These are phyloP conservation scores for Aurelia aurita complex sp. Pacific DNA, from an alignment of 30 jellyfish, hydroid and myxozoan genomes.

Conservation along the genomic window DNA sequence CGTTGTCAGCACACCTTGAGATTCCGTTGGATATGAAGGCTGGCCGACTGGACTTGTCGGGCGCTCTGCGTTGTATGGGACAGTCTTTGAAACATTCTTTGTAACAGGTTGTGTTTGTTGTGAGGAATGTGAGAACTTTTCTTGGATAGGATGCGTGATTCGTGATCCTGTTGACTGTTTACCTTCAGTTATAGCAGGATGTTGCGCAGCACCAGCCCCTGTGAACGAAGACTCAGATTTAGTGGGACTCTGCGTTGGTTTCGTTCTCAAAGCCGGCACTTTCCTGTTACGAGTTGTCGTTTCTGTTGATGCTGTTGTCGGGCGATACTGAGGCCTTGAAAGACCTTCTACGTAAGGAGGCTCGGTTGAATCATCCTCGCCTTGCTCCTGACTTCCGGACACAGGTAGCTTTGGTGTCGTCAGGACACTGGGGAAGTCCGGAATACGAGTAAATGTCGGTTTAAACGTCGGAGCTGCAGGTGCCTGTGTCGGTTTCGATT, in stretches of 20 bases:
- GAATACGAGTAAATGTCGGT: slow-evolving; percentile 62
- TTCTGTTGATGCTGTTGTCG: slow-evolving; percentile 52
- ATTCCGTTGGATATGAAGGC: background rate
- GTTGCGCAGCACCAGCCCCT: background rate
- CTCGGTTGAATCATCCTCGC: slow-evolving; percentile 29
- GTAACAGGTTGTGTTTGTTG: background rate
- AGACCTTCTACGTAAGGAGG: slow-evolving; percentile 39
- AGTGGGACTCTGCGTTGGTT: background rate
- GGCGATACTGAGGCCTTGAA: slow-evolving; percentile 34
- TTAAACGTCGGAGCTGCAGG: slow-evolving; percentile 57
- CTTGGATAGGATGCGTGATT: slow-evolving; percentile 72
- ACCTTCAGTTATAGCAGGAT: background rate
- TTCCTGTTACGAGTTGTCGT: slow-evolving; percentile 22
- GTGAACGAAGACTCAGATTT: background rate
- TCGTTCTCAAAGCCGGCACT: slow-evolving; percentile 51
- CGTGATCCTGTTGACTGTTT: slow-evolving; percentile 23
- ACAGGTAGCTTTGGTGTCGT: slow-evolving; percentile 62
- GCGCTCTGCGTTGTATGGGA: background rate
- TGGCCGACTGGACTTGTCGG: slow-evolving; percentile 18
- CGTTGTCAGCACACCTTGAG: background rate
- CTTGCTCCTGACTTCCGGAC: slow-evolving; percentile 1
- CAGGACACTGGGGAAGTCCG: slow-evolving; percentile 65
- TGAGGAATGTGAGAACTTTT: slow-evolving; percentile 22
- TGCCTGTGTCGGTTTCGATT: slow-evolving; percentile 27
- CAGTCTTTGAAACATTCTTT: slow-evolving; percentile 7